phyloP scores from a whole-genome alignment of 2,888 invertebrate species.

The Leptopterna dolabrata region DNA sequence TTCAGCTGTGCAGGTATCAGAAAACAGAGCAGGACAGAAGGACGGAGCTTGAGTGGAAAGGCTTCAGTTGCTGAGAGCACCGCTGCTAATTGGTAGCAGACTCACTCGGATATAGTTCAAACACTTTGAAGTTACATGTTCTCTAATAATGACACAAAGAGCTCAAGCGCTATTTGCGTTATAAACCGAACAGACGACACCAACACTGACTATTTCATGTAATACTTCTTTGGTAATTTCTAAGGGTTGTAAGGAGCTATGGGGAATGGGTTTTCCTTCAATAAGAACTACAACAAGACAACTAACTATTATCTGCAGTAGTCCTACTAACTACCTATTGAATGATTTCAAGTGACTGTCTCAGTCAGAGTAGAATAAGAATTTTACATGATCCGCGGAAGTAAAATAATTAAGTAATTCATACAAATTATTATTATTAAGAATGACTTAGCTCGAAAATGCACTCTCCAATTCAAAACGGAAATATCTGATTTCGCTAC shows the following conservation, averaged over 20 bases:
- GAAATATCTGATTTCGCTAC: too few species aligned
- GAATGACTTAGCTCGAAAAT: too few species aligned
- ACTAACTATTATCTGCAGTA: too few species aligned
- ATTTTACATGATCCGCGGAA: too few species aligned
- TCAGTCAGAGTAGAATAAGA: too few species aligned
- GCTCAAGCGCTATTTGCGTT: neutral
- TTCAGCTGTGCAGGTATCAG: neutral
- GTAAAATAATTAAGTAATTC: too few species aligned
- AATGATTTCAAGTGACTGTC: too few species aligned
- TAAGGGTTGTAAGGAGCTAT: neutral
- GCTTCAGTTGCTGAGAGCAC: slow-evolving; percentile 3
- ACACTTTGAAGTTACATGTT: slow-evolving; percentile 6
- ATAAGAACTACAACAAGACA: too few species aligned
- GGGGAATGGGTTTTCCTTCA: neutral
- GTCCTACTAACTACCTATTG: too few species aligned
- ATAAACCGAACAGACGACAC: neutral
- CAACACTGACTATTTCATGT: neutral
- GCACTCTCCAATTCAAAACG: too few species aligned
- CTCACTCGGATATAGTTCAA: neutral
- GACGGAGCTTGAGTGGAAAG: neutral
- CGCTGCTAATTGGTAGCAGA: slow-evolving; percentile 8
- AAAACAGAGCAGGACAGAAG: neutral
- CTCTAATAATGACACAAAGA: slow-evolving; percentile 3
- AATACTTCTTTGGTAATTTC: neutral
- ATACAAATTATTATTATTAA: too few species aligned